phyloP scores from a whole-genome alignment of 2,888 invertebrate species.

The Ligdia adustata region DNA sequence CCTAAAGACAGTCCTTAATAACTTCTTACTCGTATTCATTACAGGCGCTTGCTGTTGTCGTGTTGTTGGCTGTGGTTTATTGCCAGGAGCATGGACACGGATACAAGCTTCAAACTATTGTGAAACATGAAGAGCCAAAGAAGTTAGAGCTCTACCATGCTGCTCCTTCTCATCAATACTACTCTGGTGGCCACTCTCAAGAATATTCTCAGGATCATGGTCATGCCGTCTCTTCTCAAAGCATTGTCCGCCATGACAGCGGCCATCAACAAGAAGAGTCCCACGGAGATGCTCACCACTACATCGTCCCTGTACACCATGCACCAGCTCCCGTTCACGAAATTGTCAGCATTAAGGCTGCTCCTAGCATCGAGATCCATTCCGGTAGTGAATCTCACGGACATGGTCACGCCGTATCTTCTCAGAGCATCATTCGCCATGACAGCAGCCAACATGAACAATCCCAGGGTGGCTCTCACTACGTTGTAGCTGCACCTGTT shows the following conservation, averaged over 20 bases:
- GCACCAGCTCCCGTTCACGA: constrained; percentile 34
- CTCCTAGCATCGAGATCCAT: constrained; percentile 28
- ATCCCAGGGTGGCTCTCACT: constrained; percentile 21
- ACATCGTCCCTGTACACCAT: constrained; percentile 31
- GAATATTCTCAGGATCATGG: constrained; percentile 38
- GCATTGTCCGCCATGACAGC: constrained; percentile 43
- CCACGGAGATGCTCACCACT: constrained; percentile 27
- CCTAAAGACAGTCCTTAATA: not conserved
- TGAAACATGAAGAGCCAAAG: constrained; percentile 54
- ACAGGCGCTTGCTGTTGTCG: constrained; percentile 43
- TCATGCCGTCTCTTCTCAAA: constrained; percentile 54
- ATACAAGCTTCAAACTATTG: constrained; percentile 47
- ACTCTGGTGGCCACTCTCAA: constrained; percentile 25
- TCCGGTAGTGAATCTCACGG: constrained; percentile 37
- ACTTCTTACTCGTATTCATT: too few species aligned
- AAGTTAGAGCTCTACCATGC: constrained; percentile 40
- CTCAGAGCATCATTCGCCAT: constrained; percentile 52
- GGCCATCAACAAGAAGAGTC: constrained; percentile 35
- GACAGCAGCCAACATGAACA: constrained; percentile 27
- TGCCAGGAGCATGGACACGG: constrained; percentile 53
- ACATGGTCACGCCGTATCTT: constrained; percentile 50
- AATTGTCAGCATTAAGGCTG: constrained; percentile 24
- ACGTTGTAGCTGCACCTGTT: constrained; percentile 15
- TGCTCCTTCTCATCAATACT: constrained; percentile 30
- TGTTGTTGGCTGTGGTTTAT: constrained; percentile 42